These are phyloP conservation scores for Micropterix aruncella DNA, from an alignment of 2,888 invertebrate genomes.

Conservation along the genomic window DNA sequence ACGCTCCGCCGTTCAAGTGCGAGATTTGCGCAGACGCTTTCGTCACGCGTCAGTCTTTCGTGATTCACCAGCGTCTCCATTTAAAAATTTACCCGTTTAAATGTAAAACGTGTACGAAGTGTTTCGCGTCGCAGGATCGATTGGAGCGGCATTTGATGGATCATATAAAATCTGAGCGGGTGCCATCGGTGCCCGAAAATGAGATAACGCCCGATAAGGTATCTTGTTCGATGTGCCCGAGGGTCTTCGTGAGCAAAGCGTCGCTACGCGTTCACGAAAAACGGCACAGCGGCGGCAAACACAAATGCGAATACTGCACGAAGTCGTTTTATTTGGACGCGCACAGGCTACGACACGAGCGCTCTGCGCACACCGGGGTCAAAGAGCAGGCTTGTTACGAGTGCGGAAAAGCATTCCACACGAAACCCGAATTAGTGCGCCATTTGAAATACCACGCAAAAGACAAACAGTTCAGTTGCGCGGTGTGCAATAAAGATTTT, in stretches of 20 bases:
- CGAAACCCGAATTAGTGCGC: conserved; percentile 18
- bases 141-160: conserved; percentile 10
- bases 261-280: conserved; percentile 18
- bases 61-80: conserved; percentile 13
- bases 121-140: conserved; percentile 11
- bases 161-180: conserved; percentile 9
- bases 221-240: conserved; percentile 14
- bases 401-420: conserved; percentile 19
- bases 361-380: conserved; percentile 17
- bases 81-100: conserved; percentile 12
- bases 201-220: no score
- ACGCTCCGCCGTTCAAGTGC: conserved; percentile 11
- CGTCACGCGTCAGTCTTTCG: conserved; percentile 12
- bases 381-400: conserved; percentile 17
- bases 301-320: conserved; percentile 16
- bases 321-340: conserved; percentile 19
- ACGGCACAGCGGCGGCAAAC: conserved; percentile 17
- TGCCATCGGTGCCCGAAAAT: conserved; percentile 14
- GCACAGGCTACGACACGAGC: conserved; percentile 18
- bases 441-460: conserved; percentile 20
- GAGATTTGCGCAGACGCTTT: conserved; percentile 13
- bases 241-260: conserved; percentile 16
- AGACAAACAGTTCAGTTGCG: conserved; percentile 18
- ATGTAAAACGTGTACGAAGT: conserved; percentile 13
- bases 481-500: conserved; percentile 18